phyloP scores from a whole-genome alignment of 92 coral and sea anemone species.

The Ricordea florida region DNA sequence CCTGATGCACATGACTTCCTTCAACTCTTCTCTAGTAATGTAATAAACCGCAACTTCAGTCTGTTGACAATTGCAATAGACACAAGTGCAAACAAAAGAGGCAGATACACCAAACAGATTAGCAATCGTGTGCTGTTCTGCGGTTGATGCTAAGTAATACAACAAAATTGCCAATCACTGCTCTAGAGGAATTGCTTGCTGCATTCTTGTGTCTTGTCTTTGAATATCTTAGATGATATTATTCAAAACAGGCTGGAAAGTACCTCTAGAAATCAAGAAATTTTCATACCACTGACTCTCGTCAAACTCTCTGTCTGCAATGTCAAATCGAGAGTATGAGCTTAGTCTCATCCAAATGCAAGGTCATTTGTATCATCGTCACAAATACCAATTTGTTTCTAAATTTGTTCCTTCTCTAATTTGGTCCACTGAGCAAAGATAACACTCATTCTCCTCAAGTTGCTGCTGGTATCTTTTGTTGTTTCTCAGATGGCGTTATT shows the following conservation, averaged over 20 bases:
- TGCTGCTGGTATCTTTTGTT: no score
- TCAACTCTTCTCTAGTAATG: not conserved
- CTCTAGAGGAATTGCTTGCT: slow-evolving; percentile 43
- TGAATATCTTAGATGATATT: slow-evolving; percentile 3
- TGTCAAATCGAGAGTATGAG: slow-evolving; percentile 17
- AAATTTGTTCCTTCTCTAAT: no score
- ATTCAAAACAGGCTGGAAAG: slow-evolving; percentile 34
- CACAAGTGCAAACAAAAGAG: slow-evolving; percentile 60
- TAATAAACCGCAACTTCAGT: not conserved
- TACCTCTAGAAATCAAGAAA: slow-evolving; percentile 58
- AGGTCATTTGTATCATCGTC: not conserved
- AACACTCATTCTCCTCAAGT: no score
- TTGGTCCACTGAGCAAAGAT: no score
- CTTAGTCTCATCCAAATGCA: slow-evolving; percentile 8
- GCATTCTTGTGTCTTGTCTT: slow-evolving; percentile 7
- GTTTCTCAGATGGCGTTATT: no score
- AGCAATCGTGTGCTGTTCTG: slow-evolving; percentile 55
- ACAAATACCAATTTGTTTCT: not conserved
- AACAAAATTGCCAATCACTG: slow-evolving; percentile 49
- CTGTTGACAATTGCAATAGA: slow-evolving; percentile 19
- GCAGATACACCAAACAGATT: slow-evolving; percentile 64
- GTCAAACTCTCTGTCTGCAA: slow-evolving; percentile 47
- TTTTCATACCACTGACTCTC: slow-evolving; percentile 61
- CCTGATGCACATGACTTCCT: not conserved
- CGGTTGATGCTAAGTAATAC: slow-evolving; percentile 59